A percentile compares a stretch with the other conserved stretches of the same genome.
phyloP scores from a whole-genome alignment of 2,113 vertebrate species.

The Tursiops truncatus region DNA sequence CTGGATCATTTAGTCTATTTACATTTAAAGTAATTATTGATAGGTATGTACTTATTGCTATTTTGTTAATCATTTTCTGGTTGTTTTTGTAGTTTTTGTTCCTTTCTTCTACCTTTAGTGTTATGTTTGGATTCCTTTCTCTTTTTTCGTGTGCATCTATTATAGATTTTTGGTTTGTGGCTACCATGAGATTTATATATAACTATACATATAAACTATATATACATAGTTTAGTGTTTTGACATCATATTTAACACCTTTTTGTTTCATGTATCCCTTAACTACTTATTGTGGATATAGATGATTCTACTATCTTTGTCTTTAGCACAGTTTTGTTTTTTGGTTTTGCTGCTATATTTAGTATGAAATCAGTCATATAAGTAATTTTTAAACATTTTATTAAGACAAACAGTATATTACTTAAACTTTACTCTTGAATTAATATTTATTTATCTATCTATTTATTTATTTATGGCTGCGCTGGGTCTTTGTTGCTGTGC shows the following conservation, averaged over 20 bases:
- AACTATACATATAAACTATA: not conserved
- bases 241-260: not conserved
- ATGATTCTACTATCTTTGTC: not conserved
- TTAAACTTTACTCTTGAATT: constrained; percentile 27
- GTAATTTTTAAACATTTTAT: not conserved
- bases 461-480: too few relatives aligned
- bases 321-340: not conserved
- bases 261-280: not conserved
- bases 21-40: not conserved
- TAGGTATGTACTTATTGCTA: not conserved
- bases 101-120: not conserved
- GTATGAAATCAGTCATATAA: not conserved
- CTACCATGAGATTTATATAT: not conserved
- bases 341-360: not conserved
- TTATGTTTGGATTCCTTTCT: not conserved
- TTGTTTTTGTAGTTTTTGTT: not conserved
- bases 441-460: too few relatives aligned
- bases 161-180: not conserved
- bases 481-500: too few relatives aligned
- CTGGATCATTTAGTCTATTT: not conserved
- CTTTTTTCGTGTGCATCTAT: not conserved
- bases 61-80: not conserved
- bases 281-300: not conserved
- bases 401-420: not conserved
- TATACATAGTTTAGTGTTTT: not conserved